A percentile compares a stretch with the other conserved stretches of the same genome.
phyloP scores from a whole-genome alignment of 1,140 invertebrate genomes.

The Bradynema listronoti region DNA sequence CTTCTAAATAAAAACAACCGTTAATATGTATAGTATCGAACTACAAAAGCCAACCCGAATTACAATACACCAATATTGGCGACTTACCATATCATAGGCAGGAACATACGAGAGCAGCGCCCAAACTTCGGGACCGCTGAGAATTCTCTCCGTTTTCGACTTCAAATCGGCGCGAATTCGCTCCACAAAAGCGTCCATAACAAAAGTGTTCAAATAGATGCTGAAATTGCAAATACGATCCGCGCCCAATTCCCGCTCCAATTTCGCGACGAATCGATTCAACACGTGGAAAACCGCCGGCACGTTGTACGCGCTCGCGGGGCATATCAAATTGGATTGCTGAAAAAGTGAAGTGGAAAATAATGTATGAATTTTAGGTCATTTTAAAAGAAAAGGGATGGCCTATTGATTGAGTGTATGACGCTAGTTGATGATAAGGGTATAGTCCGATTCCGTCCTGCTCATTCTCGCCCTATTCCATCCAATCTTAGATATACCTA shows the following conservation, averaged over 20 bases:
- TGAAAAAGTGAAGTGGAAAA: conserved; percentile 13
- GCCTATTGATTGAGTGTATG: too few relatives aligned
- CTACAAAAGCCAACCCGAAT: too few relatives aligned
- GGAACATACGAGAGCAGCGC: conserved; percentile 28
- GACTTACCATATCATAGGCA: conserved; percentile 28
- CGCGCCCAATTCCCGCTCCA: not conserved
- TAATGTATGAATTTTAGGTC: not conserved
- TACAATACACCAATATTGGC: too few relatives aligned
- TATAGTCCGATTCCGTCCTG: too few relatives aligned
- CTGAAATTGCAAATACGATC: conserved; percentile 20
- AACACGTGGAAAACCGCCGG: conserved; percentile 45
- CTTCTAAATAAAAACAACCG: conserved; percentile 31
- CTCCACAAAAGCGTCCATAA: conserved; percentile 47
- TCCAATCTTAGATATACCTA: too few relatives aligned
- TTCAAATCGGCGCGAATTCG: conserved; percentile 38
- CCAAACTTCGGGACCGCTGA: conserved; percentile 39
- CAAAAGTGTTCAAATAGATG: conserved; percentile 45
- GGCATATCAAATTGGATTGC: conserved; percentile 44
- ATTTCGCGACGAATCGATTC: conserved; percentile 2
- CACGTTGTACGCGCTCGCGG: conserved; percentile 48
- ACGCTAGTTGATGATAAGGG: too few relatives aligned
- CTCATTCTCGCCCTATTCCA: too few relatives aligned
- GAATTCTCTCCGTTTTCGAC: conserved; percentile 34
- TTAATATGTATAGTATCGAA: conserved; percentile 5
- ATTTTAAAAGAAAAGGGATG: not conserved